Evolutionary conservation across 23 tunicate genomes (phyloP).

Genomic region (Phallusia fumigata): DNA sequence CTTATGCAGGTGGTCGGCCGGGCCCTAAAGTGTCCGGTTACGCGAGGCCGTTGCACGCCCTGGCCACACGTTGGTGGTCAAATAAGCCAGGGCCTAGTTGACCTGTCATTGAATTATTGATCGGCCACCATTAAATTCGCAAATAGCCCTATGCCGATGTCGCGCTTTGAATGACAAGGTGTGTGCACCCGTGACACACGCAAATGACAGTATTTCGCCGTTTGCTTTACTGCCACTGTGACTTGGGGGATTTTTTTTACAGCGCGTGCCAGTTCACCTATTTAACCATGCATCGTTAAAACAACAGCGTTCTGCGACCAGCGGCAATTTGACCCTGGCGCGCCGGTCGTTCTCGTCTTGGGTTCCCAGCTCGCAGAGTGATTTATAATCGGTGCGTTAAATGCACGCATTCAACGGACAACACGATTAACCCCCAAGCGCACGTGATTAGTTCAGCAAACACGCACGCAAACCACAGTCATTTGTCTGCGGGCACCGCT

Average conservation of each 20-base stretch:
- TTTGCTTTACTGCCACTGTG: background rate
- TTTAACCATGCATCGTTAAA: background rate
- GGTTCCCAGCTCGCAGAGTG: background rate
- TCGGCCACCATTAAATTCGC: background rate
- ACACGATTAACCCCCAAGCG: background rate
- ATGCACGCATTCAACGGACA: conserved; percentile 6
- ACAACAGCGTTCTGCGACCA: background rate
- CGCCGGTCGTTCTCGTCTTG: background rate
- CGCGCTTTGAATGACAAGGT: background rate
- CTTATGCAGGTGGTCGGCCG: conserved; percentile 8
- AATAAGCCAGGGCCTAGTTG: background rate
- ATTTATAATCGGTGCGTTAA: background rate
- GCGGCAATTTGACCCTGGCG: background rate
- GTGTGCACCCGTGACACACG: background rate
- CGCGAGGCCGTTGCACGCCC: background rate
- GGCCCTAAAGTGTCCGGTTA: background rate
- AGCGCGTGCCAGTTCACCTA: no score
- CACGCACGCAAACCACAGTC: background rate
- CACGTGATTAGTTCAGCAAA: conserved; percentile 1
- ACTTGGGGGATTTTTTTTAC: no score
- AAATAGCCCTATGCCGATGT: background rate
- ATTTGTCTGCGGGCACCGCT: background rate
- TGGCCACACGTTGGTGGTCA: background rate
- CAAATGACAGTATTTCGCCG: background rate
- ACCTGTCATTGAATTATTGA: conserved; percentile 10